Percentiles rank a stretch among this genome's conserved stretches.
phyloP scores from a whole-genome alignment of 2,113 vertebrate species.

The Coreoperca whiteheadi region DNA sequence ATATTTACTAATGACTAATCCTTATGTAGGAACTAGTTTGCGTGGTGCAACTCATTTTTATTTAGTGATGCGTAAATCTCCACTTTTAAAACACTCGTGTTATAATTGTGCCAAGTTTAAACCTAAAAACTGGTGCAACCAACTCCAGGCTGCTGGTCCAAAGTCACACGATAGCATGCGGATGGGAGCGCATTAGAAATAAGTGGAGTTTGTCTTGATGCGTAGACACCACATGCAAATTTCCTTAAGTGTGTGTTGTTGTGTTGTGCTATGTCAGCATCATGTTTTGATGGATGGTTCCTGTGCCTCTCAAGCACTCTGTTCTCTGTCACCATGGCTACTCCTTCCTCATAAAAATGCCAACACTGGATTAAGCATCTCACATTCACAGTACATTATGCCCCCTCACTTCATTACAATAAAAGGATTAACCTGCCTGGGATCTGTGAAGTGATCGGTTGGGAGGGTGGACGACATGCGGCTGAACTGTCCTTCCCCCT shows the following conservation, averaged over 20 bases:
- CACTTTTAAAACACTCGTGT: background rate
- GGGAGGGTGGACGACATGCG: slow-evolving; percentile 36
- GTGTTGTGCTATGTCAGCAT: slow-evolving; percentile 65
- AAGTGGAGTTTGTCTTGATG: background rate
- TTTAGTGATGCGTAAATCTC: background rate
- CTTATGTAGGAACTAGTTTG: background rate
- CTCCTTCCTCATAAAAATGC: slow-evolving; percentile 79
- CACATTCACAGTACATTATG: slow-evolving; percentile 75
- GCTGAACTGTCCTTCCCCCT: slow-evolving; percentile 70
- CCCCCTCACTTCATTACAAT: slow-evolving; percentile 84
- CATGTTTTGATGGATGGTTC: slow-evolving; percentile 70
- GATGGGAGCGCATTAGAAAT: slow-evolving; percentile 1
- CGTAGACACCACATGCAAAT: slow-evolving; percentile 33
- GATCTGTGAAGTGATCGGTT: slow-evolving; percentile 59
- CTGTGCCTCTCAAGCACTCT: slow-evolving; percentile 36
- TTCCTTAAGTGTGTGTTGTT: slow-evolving; percentile 59
- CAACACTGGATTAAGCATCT: slow-evolving; percentile 73
- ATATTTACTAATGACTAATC: background rate
- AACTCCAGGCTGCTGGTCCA: background rate
- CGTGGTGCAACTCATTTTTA: background rate
- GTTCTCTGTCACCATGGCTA: slow-evolving; percentile 53
- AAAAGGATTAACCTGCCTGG: slow-evolving; percentile 83
- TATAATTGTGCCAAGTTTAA: background rate
- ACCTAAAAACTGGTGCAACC: background rate
- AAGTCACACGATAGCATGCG: background rate